Evolutionary conservation across 2,797 vertebrate species (phyloP), one percentile per base, ranked within the genome.

Genomic region (Acipenser transmontanus): DNA sequence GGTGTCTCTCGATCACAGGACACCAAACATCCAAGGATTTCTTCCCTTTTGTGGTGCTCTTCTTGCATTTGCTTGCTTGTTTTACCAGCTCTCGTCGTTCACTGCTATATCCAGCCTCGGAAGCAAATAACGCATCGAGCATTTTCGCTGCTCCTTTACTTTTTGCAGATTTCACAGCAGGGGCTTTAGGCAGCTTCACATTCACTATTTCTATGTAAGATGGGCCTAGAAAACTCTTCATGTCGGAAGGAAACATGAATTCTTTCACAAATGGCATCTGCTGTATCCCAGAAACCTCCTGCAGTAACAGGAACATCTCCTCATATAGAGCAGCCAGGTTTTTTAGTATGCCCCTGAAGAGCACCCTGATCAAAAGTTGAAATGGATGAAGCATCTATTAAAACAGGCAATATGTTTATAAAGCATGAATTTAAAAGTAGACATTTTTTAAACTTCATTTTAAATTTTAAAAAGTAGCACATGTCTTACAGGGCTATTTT

Each of bases 231-330:
- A 88, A 79, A 50, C 73, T 65, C 17, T 57, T 63, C 17, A 91
- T 20, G 63, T 82, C 76, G 48, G 7, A 66, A 7, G 90, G 90
- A 61, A 92, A 74, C 50, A 73, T 50, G 72, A 73, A 82, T 65
- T 77, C 63, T 0, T 59, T 79, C 63, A 91, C 83, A 75, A 74
- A 92, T 59, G 87, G 73, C 86, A 91, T 85, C 68, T 85, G 83
- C 34, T 69, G 67, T 2, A 75, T 74, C 0, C 4, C 6, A 13
- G 84, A 68, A 5, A 90, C 86, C 8, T 73, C 72, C 51, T 61
- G 50, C 47, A 80, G 80, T 54, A 92, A 75, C 47, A 63, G 20
- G 66, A 76, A 69, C 59, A 80, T 71, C 52, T 56, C 49, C 71
- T 62, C 67, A 68, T 92, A 92, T 54, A 90, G 69, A 65, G 72